Percentiles rank a stretch among this genome's conserved stretches.
Evolutionary conservation across 2,888 invertebrate genomes (phyloP).

Genomic region (Carterocephalus palaemon): DNA sequence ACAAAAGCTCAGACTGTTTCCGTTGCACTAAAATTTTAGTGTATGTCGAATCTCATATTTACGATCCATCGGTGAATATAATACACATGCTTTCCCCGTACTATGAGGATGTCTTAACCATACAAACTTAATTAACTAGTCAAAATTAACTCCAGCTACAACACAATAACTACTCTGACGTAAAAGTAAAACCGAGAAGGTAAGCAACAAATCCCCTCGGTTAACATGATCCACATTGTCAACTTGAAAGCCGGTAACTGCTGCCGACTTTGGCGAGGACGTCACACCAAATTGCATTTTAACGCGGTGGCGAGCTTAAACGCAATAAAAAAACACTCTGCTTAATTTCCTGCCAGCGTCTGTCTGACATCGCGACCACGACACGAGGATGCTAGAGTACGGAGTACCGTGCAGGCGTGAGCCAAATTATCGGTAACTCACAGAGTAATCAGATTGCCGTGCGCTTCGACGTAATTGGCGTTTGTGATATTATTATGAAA

Average conservation of each 20-base stretch:
- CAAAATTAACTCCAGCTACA: too few species aligned
- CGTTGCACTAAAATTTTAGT: too few species aligned
- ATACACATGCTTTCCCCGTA: too few species aligned
- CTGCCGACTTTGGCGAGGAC: conserved; percentile 6
- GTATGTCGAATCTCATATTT: too few species aligned
- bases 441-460: conserved; percentile 20
- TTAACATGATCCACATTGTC: conserved; percentile 26
- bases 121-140: too few species aligned
- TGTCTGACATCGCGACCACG: conserved; percentile 42
- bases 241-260: conserved; percentile 16
- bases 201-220: conserved; percentile 10
- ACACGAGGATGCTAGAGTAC: conserved; percentile 30
- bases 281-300: conserved; percentile 47
- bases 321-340: conserved; percentile 66
- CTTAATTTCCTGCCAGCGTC: conserved; percentile 52
- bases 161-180: background rate
- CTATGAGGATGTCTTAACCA: too few species aligned
- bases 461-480: background rate
- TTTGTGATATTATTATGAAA: background rate
- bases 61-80: too few species aligned
- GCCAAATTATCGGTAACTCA: conserved; percentile 38
- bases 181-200: background rate
- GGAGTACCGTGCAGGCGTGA: conserved; percentile 34
- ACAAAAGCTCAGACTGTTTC: too few species aligned
- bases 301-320: conserved; percentile 46